Percentiles rank a stretch among this genome's conserved stretches.
These are phyloP conservation scores for Cetonia aurata DNA, from an alignment of 2,888 invertebrate species.

Conservation along the genomic window DNA sequence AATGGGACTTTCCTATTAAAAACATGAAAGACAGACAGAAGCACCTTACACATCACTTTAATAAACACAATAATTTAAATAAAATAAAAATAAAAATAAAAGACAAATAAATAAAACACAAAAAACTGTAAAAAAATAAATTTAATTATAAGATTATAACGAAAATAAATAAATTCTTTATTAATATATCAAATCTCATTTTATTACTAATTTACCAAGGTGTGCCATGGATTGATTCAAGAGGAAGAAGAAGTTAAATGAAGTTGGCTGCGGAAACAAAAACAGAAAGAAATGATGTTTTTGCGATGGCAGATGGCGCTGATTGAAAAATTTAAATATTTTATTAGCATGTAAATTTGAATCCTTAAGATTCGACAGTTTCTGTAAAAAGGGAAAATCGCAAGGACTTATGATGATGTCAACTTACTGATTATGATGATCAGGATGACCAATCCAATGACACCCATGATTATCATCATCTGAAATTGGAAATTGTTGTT, in stretches of 20 bases:
- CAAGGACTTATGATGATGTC: conserved; percentile 6
- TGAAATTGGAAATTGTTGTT: conserved; percentile 25
- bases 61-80: neutral
- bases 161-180: conserved; percentile 16
- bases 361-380: neutral
- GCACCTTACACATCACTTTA: conserved; percentile 27
- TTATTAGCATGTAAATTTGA: neutral
- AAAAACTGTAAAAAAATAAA: neutral
- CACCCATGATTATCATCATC: conserved; percentile 94
- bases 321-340: conserved; percentile 1
- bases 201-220: conserved; percentile 62
- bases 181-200: conserved; percentile 17
- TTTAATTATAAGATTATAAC: conserved; percentile 14
- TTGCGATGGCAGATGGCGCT: conserved; percentile 3
- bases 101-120: conserved; percentile 12
- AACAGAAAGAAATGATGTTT: conserved; percentile 47
- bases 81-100: too few relatives aligned
- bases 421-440: conserved; percentile 86
- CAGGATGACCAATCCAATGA: conserved; percentile 84
- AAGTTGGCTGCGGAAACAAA: conserved; percentile 65
- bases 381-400: neutral
- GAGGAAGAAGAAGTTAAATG: conserved; percentile 63
- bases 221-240: conserved; percentile 40
- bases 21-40: conserved; percentile 41
- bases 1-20: conserved; percentile 21